phyloP scores from a whole-genome alignment of 2,888 invertebrate genomes.

The Lamellibrachia columna region DNA sequence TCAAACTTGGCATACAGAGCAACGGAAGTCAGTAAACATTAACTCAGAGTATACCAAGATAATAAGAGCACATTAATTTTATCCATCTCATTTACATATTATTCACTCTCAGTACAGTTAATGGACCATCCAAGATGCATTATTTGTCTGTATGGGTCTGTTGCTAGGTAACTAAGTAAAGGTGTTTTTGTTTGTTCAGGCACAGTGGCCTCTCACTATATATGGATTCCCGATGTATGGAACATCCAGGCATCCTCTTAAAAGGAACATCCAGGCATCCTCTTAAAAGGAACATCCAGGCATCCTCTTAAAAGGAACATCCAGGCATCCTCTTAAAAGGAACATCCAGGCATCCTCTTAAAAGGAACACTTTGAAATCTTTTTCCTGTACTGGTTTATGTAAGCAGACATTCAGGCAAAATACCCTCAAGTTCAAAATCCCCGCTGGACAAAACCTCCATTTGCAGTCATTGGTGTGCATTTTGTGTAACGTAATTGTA shows the following conservation, averaged over 20 bases:
- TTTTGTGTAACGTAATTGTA: no score
- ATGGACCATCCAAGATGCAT: neutral
- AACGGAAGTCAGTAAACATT: conserved; percentile 2
- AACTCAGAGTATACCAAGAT: neutral
- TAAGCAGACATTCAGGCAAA: neutral
- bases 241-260: neutral
- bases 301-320: no score
- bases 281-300: no score
- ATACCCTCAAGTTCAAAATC: no score
- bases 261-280: no score
- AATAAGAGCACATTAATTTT: neutral
- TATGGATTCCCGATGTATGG: no score
- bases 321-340: neutral
- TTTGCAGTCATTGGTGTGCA: no score
- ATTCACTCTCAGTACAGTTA: neutral
- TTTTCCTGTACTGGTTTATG: neutral
- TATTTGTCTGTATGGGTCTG: neutral
- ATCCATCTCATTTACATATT: neutral
- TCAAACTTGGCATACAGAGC: neutral
- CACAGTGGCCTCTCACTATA: neutral
- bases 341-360: neutral
- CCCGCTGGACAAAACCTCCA: no score
- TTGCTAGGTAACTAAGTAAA: neutral
- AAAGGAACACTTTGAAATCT: neutral
- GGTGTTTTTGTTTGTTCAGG: neutral